Base-by-base conservation (phyloP, 2,113 vertebrate genomes). In the Malaclemys terrapin region DNA sequence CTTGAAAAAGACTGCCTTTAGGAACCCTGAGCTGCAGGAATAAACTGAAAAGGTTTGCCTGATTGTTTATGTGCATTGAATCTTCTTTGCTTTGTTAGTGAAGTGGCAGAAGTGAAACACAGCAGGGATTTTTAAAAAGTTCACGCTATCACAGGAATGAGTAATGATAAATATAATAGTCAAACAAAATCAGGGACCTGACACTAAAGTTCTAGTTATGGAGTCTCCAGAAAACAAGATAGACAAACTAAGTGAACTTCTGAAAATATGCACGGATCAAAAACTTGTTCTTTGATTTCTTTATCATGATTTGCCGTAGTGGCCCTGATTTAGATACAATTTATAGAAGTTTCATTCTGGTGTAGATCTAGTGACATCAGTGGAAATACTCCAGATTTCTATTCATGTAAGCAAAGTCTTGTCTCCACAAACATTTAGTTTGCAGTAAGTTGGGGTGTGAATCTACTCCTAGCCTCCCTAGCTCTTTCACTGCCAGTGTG, bases 11-110 rank as follows among this genome's bases (percentile, higher is more conserved):
- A 6, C 59, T 92, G 38, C 83, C 82, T 97, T 94, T 80, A 82
- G 52, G 31, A 91, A n/a, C 1, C 56, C 84, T 80, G 72, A 87
- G 47, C 52, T 88, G 42, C 62, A 35, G 89, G 87, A 96, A 97
- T 50, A 93, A 97, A 94, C 82, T 49, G 91, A 87, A 83, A 91
- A 91, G 59, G 25, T 78, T 47, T 94, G n/a, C 69, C 14, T 62
- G 89, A 88, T 79, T 80, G 35, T 86, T 97, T 93, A 75, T 87
- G 80, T 89, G 22, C 79, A 59, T 17, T 57, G 72, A 93, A 84
- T 92, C 35, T 22, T 72, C 65, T 82, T 93, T 91, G 52, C 90
- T 96, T 91, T 90, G 9, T 90, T 91, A 50, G 62, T 75, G 57
- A 97, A 97, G 94, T 57, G 75, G 14, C 25, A 79, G 53, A 75